Evolutionary conservation across 1,140 invertebrate genomes (phyloP).

Genomic region (Babylonia areolata): DNA sequence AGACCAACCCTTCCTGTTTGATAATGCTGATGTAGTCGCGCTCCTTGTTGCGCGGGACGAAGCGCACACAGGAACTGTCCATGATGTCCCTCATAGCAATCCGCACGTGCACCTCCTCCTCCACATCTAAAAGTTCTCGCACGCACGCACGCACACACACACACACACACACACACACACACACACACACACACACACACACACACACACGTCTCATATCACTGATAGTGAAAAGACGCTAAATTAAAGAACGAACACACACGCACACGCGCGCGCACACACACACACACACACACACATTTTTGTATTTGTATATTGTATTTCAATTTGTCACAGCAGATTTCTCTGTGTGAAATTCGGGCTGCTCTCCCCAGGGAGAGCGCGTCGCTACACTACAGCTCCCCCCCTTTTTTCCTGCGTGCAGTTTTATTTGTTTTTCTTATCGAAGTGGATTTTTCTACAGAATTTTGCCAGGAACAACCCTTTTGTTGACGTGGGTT

Average conservation of each 20-base stretch:
- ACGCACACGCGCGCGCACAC: not conserved
- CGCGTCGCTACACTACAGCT: too few relatives aligned
- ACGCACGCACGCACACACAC: not conserved
- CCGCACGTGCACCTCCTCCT: slow-evolving; percentile 79
- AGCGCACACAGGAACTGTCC: slow-evolving; percentile 90
- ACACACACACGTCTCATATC: not conserved
- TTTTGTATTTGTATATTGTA: too few relatives aligned
- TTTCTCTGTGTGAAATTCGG: too few relatives aligned
- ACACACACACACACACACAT: not conserved
- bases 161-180: not conserved
- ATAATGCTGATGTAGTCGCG: slow-evolving; percentile 96
- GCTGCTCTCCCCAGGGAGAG: too few relatives aligned
- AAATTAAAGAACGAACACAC: not conserved
- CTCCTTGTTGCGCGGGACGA: slow-evolving; percentile 91
- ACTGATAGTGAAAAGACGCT: too few relatives aligned
- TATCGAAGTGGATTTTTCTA: too few relatives aligned
- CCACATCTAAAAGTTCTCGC: slow-evolving; percentile 21
- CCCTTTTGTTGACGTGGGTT: too few relatives aligned
- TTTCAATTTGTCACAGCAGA: too few relatives aligned
- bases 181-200: not conserved
- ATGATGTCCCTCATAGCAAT: slow-evolving; percentile 95
- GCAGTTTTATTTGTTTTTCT: too few relatives aligned
- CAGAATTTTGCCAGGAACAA: too few relatives aligned
- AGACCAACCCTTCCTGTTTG: slow-evolving; percentile 91
- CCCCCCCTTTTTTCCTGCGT: too few relatives aligned